These are phyloP conservation scores for Theristicus caerulescens DNA, from an alignment of 2,113 vertebrate species.

Conservation along the genomic window DNA sequence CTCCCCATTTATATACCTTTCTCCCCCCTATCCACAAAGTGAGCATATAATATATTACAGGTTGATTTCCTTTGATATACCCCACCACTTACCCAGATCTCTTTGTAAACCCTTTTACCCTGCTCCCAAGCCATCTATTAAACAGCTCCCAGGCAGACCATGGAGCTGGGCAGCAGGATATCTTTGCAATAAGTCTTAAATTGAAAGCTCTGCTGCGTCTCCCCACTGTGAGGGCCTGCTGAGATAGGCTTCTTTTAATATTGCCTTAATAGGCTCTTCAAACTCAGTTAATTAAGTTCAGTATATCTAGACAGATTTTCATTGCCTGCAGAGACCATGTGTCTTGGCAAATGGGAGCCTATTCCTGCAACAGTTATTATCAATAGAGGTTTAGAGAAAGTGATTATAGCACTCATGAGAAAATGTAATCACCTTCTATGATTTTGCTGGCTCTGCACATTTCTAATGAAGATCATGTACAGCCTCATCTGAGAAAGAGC, in stretches of 20 bases:
- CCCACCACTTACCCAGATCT: neutral
- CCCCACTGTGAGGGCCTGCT: slow-evolving; percentile 41
- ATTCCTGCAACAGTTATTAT: neutral
- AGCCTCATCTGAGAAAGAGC: neutral
- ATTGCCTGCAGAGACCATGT: slow-evolving; percentile 17
- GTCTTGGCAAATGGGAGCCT: slow-evolving; percentile 14
- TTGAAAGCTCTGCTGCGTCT: slow-evolving; percentile 29
- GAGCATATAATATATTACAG: slow-evolving; percentile 27
- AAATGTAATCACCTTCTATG: neutral
- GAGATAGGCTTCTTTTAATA: slow-evolving; percentile 63
- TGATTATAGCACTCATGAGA: neutral
- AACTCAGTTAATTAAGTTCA: slow-evolving; percentile 74
- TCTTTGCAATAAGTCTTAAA: slow-evolving; percentile 45
- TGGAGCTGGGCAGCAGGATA: slow-evolving; percentile 9
- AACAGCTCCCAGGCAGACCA: slow-evolving; percentile 17
- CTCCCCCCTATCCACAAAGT: neutral
- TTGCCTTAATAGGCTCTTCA: slow-evolving; percentile 73
- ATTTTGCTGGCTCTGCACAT: neutral
- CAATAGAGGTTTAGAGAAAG: neutral
- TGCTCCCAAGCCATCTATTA: neutral
- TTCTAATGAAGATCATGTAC: neutral
- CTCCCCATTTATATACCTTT: neutral
- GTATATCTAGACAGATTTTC: slow-evolving; percentile 41
- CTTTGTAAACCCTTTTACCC: neutral
- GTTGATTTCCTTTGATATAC: slow-evolving; percentile 39